Conservation (phyloP, 2,113 vertebrate genomes). For the Prunella himalayana region DNA sequence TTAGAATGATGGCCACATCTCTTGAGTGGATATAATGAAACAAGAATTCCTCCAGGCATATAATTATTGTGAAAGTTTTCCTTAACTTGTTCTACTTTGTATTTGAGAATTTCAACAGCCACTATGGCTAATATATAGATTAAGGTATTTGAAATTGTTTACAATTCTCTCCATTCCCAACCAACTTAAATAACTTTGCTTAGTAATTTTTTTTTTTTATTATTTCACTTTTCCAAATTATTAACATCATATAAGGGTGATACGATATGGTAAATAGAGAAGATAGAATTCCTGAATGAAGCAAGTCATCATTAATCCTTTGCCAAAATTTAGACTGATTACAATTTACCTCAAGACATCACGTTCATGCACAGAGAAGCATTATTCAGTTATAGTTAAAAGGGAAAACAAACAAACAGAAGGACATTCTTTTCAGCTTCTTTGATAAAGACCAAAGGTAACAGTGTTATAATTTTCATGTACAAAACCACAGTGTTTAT, state of each 20-base stretch:
- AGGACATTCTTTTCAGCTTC: not conserved
- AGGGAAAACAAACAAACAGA: not conserved
- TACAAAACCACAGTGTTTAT: not conserved
- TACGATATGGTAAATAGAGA: not conserved
- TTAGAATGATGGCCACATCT: not conserved
- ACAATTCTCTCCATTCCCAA: constrained; percentile 3
- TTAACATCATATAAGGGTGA: not conserved
- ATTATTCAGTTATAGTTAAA: not conserved
- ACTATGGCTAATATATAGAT: not conserved
- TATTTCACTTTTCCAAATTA: not conserved
- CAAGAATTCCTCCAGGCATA: not conserved
- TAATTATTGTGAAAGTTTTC: not conserved
- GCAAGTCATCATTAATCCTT: not conserved
- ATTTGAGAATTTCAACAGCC: not conserved
- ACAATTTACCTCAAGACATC: not conserved
- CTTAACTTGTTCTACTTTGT: not conserved
- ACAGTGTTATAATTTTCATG: not conserved
- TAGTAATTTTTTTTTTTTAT: not conserved
- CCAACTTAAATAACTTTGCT: not conserved
- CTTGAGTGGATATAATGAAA: not conserved
- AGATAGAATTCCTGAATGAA: not conserved
- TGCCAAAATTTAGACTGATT: not conserved
- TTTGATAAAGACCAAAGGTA: not conserved
- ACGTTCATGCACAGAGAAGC: not conserved
- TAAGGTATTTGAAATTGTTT: not conserved